These are phyloP conservation scores for Ladona fulva DNA, from an alignment of 1,140 invertebrate species.

Conservation along the genomic window DNA sequence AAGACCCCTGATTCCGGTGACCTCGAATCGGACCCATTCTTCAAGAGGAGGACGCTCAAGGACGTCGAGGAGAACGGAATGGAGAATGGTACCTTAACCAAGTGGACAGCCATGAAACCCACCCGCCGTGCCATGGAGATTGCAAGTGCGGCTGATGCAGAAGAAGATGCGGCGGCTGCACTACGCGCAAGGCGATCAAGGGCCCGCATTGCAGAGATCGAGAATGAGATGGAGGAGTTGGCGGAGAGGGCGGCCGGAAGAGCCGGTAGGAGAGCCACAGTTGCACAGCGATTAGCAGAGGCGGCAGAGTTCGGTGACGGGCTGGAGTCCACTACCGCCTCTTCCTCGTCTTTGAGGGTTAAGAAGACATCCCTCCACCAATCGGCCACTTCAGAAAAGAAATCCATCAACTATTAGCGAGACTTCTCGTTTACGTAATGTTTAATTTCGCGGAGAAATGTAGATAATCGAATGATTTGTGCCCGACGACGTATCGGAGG, in stretches of 20 bases:
- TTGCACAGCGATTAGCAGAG: no score
- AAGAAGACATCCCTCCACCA: conserved; percentile 22
- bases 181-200: conserved; percentile 36
- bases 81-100: conserved; percentile 33
- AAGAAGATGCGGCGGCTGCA: conserved; percentile 29
- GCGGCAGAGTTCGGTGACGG: neutral
- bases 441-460: neutral
- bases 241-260: conserved; percentile 41
- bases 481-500: neutral
- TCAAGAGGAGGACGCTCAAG: conserved; percentile 10
- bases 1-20: conserved; percentile 19
- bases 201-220: conserved; percentile 46
- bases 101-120: conserved; percentile 41
- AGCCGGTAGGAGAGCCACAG: neutral
- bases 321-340: neutral
- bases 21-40: conserved; percentile 18
- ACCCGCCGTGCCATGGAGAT: conserved; percentile 25
- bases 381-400: conserved; percentile 24
- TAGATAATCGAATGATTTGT: neutral
- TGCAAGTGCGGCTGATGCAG: conserved; percentile 22
- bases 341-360: neutral
- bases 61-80: conserved; percentile 17
- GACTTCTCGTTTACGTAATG: conserved; percentile 27
- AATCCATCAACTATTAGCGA: conserved; percentile 29
- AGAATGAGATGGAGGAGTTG: conserved; percentile 49